phyloP scores from a whole-genome alignment of 2,797 vertebrate species.

The Tenualosa thibaudeaui region DNA sequence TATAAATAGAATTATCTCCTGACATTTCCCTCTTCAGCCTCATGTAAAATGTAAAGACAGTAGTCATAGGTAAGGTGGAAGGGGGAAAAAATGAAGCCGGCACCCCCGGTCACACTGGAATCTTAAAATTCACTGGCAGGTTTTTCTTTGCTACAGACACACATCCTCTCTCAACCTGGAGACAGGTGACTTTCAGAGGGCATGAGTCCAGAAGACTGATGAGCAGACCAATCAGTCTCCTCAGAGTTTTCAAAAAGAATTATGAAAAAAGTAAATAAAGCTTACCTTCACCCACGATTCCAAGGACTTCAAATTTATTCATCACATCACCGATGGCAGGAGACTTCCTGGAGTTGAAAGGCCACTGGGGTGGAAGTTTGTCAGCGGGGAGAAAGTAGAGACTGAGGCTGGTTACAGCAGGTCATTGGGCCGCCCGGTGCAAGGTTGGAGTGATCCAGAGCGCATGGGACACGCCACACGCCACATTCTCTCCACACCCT shows the following conservation, averaged over 20 bases:
- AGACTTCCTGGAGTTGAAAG: constrained; percentile 98
- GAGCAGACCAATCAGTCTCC: neutral
- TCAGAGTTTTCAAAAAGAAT: neutral
- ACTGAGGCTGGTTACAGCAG: constrained; percentile 55
- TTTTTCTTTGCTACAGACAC: neutral
- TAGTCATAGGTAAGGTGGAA: constrained; percentile 22
- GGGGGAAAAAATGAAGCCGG: neutral
- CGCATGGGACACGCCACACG: constrained; percentile 59
- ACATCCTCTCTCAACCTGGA: neutral
- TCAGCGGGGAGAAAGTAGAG: constrained; percentile 64
- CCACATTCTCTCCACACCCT: constrained; percentile 59
- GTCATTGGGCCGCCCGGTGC: constrained; percentile 59
- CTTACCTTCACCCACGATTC: constrained; percentile 99
- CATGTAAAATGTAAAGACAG: constrained; percentile 46
- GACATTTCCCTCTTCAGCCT: constrained; percentile 40
- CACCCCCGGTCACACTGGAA: neutral
- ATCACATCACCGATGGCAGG: constrained; percentile 98
- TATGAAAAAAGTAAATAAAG: neutral
- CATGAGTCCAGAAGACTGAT: neutral
- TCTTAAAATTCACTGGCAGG: neutral
- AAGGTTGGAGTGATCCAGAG: constrained; percentile 53
- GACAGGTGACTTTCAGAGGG: neutral
- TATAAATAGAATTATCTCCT: constrained; percentile 49
- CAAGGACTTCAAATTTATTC: constrained; percentile 99
- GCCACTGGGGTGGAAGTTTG: constrained; percentile 72